Evolutionary conservation across 23 tunicate genomes (phyloP), one percentile per base, ranked within the genome.

Genomic region (Halocynthia roretzi): DNA sequence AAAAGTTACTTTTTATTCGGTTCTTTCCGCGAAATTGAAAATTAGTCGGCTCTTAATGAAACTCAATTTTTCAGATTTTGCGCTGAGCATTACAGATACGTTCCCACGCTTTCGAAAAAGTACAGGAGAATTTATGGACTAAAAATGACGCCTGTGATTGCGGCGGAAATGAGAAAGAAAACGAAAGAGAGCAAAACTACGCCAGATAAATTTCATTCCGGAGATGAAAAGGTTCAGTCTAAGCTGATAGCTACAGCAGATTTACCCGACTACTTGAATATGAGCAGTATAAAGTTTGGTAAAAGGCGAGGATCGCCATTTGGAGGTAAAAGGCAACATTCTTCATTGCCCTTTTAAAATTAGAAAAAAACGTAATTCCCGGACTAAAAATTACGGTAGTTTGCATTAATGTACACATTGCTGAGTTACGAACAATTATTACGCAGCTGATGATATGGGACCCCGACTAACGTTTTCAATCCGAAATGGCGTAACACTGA

Each of bases 131-230:
- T 84, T 31, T 84, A 77, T 62, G 89, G 89, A 18, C 61, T 76
- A 10, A 84, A 84, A 60, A 84, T 84, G 89, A 84, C 83, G 12
- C 89, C 89, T 40, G 83, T 78, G n/a, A 78, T 84, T 51, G 83
- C 83, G 6, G 89, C 83, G 12, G 71, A 84, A 61, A 50, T 61
- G 50, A 70, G 53, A 62, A 71, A 52, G 19, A 71, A 56, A 6
- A 5, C 48, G n/a, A 51, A 52, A 40, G 64, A 52, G 4, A 12
- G 15, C 15, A 72, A 72, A 52, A n/a, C 18, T 11, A 51, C 48
- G 10, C 71, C 56, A 15, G 82, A 76, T 21, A 53, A 53, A 74
- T 15, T 15, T 11, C 10, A 65, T 65, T 10, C 54, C 21, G 78
- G 78, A 10, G 78, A 74, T 48, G 0, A 8, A 21, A 52, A 52